A percentile compares a stretch with the other conserved stretches of the same genome.
These are phyloP conservation scores for Bombylius discolor DNA, from an alignment of 2,888 invertebrate species.

Conservation along the genomic window DNA sequence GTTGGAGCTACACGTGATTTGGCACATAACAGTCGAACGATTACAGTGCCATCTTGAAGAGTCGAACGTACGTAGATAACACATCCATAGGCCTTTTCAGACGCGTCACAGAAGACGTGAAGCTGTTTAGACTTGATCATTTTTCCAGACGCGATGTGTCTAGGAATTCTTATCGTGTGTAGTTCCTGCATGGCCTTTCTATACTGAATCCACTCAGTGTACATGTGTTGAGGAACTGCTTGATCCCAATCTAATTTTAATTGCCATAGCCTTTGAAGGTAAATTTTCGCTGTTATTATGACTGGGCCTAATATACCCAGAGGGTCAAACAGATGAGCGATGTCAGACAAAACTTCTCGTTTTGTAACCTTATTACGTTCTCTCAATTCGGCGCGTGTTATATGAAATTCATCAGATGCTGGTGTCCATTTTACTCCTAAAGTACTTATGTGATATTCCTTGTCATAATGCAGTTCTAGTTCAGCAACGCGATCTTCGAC, in stretches of 20 bases:
- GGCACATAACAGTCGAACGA: neutral
- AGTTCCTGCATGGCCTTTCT: neutral
- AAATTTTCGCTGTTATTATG: neutral
- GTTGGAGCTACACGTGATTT: neutral
- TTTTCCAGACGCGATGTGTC: neutral
- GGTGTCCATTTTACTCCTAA: too few species aligned
- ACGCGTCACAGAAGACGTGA: neutral
- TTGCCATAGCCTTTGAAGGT: neutral
- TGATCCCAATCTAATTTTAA: neutral
- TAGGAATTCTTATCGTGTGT: neutral
- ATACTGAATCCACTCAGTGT: neutral
- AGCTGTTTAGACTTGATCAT: neutral
- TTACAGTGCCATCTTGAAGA: neutral
- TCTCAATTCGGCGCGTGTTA: too few species aligned
- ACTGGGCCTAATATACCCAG: neutral
- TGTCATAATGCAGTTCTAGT: too few species aligned
- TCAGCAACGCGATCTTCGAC: too few species aligned
- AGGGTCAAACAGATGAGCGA: conserved; percentile 2
- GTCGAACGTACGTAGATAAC: neutral
- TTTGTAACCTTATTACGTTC: neutral
- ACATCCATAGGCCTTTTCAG: neutral
- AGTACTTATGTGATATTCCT: too few species aligned
- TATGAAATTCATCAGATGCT: too few species aligned
- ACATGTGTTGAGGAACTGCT: neutral
- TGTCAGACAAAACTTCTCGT: neutral